Base-by-base conservation (phyloP, 2,888 invertebrate species). In the Temnothorax unifasciatus region DNA sequence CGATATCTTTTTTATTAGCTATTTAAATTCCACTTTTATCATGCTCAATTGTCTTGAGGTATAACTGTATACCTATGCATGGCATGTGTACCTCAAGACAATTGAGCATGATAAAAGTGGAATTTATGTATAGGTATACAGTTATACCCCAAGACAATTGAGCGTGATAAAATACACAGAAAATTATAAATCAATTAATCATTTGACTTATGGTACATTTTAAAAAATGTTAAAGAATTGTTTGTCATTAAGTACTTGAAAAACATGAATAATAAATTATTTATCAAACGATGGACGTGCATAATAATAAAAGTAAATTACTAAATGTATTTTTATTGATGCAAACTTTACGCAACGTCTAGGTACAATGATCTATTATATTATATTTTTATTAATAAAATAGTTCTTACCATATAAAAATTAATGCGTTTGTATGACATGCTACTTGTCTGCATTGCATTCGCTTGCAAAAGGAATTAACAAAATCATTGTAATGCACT, bases 401-500 rank as follows among this genome's bases (percentile, higher is more conserved):
- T 8, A 54, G 52, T 18, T 13, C 9, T 69, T 52, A 3, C 9
- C 9, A 9, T 34, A n/a, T 44, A 38, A 69, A 41, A 68, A 69
- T 50, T 1, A 18, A 59, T 21, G 18, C 25, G 2, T 44, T 57
- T 52, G 25, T 52, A 44, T 11, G 21, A 9, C 21, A 11, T 47
- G 71, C 21, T 47, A 79, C 3, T 75, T 59, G 69, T 47, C 38
- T 21, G 25, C 18, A 18, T 34, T 41, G 25, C n/a, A 54, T 52
- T 50, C 25, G 21, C 11, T 83, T 9, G 21, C 15, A 68, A 68
- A 82, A 76, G 73, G 50, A 82, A 50, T 84, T 54, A 85, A 61
- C 77, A 61, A 81, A 88, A 90, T 89, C 82, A 83, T 76, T 79
- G 9, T 25, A 83, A 86, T 44, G 73, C 61, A 63, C n/a, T 47